A percentile compares a stretch with the other conserved stretches of the same genome.
These are phyloP conservation scores for Notolepis coatsorum DNA, from an alignment of 2,797 vertebrate species.

Conservation along the genomic window DNA sequence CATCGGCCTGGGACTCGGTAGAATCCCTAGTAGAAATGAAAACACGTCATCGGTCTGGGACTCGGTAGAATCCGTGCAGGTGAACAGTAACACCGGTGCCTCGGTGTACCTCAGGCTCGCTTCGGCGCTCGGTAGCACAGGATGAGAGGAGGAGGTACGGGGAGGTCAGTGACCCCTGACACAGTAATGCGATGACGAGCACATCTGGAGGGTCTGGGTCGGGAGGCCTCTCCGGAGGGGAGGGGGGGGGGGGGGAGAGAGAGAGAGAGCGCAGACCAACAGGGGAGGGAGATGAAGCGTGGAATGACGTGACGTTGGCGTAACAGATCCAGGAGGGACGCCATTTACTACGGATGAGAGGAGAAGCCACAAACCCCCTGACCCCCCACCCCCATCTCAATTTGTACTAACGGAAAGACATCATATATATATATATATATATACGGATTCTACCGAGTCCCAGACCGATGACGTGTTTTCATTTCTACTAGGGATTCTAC, in stretches of 20 bases:
- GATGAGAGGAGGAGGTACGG: background rate
- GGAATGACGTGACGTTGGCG: constrained; percentile 39
- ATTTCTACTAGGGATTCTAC: no score
- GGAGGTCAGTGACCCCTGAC: constrained; percentile 56
- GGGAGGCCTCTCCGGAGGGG: constrained; percentile 28
- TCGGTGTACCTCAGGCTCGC: no score
- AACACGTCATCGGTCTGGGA: no score
- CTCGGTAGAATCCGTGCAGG: no score
- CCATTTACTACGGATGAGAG: constrained; percentile 49
- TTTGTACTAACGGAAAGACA: no score
- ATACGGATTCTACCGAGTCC: no score
- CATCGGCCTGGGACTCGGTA: no score
- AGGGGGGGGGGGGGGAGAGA: constrained; percentile 21
- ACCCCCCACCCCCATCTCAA: background rate
- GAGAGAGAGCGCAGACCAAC: constrained; percentile 34
- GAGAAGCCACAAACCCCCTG: constrained; percentile 10
- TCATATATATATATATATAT: no score
- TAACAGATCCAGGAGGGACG: constrained; percentile 36
- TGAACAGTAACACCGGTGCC: no score
- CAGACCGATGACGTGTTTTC: no score
- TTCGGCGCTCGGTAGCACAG: no score
- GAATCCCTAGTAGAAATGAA: no score
- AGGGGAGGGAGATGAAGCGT: constrained; percentile 31
- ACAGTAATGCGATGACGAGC: constrained; percentile 59
- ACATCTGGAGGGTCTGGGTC: constrained; percentile 63